Conservation (phyloP, 2,797 vertebrate species). For the Falco concolor region DNA sequence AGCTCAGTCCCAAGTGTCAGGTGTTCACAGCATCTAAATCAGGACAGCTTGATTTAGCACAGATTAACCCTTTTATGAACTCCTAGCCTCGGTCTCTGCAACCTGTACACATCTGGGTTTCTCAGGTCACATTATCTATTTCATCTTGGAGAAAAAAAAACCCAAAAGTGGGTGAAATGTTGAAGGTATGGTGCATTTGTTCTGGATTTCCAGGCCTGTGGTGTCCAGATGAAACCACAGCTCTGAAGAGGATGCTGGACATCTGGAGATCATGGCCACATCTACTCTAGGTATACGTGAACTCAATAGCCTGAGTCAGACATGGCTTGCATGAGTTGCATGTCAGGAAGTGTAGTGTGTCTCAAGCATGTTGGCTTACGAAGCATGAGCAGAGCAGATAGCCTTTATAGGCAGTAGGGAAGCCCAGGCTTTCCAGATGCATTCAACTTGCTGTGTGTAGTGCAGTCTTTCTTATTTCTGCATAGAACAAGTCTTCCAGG, state of each 20-base stretch:
- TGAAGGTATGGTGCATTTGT: background rate
- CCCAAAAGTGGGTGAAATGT: background rate
- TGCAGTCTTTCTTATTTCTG: background rate
- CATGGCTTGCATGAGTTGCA: background rate
- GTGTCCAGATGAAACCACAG: background rate
- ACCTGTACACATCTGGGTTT: background rate
- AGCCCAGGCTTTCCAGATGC: background rate
- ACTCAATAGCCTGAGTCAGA: background rate
- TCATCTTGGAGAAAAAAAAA: background rate
- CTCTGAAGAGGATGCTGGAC: background rate
- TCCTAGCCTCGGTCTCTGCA: background rate
- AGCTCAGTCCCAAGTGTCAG: background rate
- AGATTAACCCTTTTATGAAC: conserved; percentile 10
- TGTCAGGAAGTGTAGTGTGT: accelerated
- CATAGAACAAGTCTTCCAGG: background rate
- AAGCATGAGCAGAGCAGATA: background rate
- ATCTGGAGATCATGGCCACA: background rate
- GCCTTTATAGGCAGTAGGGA: background rate
- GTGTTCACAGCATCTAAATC: background rate
- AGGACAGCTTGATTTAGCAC: background rate
- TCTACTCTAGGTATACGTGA: background rate
- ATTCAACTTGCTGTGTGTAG: background rate
- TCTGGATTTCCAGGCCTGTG: background rate
- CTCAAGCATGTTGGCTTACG: background rate
- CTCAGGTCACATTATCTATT: background rate